Percentiles rank a stretch among this genome's conserved stretches.
Conservation (phyloP, 1,140 invertebrate genomes). For the Heliconius hewitsoni region DNA sequence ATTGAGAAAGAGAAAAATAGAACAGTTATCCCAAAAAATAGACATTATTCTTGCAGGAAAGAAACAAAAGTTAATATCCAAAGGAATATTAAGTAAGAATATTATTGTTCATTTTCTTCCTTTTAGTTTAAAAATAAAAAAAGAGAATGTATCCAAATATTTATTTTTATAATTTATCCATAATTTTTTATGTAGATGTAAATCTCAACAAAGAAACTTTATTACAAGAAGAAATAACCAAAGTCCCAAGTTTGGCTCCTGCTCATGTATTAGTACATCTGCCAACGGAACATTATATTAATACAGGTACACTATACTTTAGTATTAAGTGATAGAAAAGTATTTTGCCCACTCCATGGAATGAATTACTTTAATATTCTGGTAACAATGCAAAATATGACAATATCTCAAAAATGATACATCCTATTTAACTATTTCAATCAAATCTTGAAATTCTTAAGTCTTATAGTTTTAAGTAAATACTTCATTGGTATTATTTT, state of each 20-base stretch:
- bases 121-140: not conserved
- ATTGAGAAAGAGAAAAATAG: slow-evolving; percentile 83
- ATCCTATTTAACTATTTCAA: too few species aligned
- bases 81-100: slow-evolving; percentile 64
- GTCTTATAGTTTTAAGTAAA: too few species aligned
- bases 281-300: slow-evolving; percentile 60
- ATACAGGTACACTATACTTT: slow-evolving; percentile 46
- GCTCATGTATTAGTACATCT: slow-evolving; percentile 82
- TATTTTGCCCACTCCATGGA: too few species aligned
- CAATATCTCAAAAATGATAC: too few species aligned
- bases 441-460: too few species aligned
- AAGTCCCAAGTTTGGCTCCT: slow-evolving; percentile 79
- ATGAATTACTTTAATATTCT: too few species aligned
- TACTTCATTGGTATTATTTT: too few species aligned
- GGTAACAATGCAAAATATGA: too few species aligned
- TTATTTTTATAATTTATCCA: not conserved
- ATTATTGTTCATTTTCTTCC: not conserved
- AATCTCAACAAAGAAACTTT: slow-evolving; percentile 79
- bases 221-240: slow-evolving; percentile 84
- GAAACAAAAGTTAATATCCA: slow-evolving; percentile 69
- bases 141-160: not conserved
- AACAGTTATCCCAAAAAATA: slow-evolving; percentile 77
- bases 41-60: slow-evolving; percentile 78
- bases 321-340: slow-evolving; percentile 5
- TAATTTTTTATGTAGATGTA: slow-evolving; percentile 51